Evolutionary conservation across 2,113 vertebrate genomes (phyloP).

Genomic region (Amphiprion ocellaris): DNA sequence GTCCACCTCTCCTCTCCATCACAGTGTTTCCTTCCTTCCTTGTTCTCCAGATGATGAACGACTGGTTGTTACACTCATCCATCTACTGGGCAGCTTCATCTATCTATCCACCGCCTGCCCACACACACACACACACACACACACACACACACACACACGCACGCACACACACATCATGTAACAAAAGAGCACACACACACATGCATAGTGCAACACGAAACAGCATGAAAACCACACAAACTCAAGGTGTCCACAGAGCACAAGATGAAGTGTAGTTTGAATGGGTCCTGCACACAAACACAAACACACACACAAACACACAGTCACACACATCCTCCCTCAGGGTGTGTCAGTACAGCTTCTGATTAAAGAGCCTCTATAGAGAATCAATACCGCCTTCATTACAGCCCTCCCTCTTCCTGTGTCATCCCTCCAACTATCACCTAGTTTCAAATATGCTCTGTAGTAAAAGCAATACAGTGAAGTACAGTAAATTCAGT

Average conservation of each 20-base stretch:
- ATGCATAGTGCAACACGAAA: constrained; percentile 12
- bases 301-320: neutral
- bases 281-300: constrained; percentile 10
- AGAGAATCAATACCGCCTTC: constrained; percentile 88
- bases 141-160: constrained; percentile 6
- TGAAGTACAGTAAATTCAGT: neutral
- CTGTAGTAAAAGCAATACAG: constrained; percentile 2
- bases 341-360: constrained; percentile 75
- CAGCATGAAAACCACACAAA: constrained; percentile 26
- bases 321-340: constrained; percentile 58
- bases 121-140: constrained; percentile 41
- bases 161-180: neutral
- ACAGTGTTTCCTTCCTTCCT: constrained; percentile 69
- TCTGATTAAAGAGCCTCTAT: constrained; percentile 90
- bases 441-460: neutral
- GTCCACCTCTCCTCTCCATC: constrained; percentile 57
- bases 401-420: constrained; percentile 76
- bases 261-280: constrained; percentile 84
- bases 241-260: constrained; percentile 32
- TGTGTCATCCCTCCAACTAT: no score
- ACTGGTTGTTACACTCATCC: constrained; percentile 76
- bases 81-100: constrained; percentile 84
- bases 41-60: constrained; percentile 82
- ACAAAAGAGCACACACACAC: constrained; percentile 7
- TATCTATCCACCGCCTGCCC: constrained; percentile 80